phyloP scores from a whole-genome alignment of 2,797 vertebrate species.

The Bradypus variegatus region DNA sequence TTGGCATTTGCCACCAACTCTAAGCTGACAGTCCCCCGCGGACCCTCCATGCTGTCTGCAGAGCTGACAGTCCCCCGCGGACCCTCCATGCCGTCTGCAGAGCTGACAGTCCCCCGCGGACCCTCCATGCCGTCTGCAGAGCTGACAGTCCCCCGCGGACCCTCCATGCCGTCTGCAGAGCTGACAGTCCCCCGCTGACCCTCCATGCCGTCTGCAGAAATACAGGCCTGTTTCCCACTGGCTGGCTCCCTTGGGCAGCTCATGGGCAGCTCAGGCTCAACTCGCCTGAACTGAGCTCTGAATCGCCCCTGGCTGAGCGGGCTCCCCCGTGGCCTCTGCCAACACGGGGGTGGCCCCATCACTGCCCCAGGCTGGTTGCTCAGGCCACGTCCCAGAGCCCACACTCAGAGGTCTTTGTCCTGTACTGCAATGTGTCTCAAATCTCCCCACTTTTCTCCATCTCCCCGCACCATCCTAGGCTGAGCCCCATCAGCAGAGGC shows the following conservation, averaged over 20 bases:
- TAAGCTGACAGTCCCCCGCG: accelerated
- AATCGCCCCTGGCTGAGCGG: accelerated
- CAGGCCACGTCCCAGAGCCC: neutral
- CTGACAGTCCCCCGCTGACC: accelerated
- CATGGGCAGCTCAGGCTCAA: accelerated
- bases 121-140: accelerated
- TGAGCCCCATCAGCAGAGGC: neutral
- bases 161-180: accelerated
- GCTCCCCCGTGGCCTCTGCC: no score
- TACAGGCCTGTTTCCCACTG: neutral
- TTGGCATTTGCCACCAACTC: accelerated
- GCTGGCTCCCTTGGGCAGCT: accelerated
- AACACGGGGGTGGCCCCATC: accelerated
- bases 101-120: accelerated
- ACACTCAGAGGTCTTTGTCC: accelerated
- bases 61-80: accelerated
- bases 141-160: accelerated
- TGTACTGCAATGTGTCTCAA: accelerated
- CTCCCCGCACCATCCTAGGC: accelerated
- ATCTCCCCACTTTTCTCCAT: accelerated
- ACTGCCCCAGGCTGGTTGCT: neutral
- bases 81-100: accelerated
- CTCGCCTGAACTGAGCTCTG: neutral
- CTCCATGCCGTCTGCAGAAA: accelerated
- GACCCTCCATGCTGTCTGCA: accelerated